Evolutionary conservation across 2,888 invertebrate species (phyloP).

Genomic region (Magallana nippona): DNA sequence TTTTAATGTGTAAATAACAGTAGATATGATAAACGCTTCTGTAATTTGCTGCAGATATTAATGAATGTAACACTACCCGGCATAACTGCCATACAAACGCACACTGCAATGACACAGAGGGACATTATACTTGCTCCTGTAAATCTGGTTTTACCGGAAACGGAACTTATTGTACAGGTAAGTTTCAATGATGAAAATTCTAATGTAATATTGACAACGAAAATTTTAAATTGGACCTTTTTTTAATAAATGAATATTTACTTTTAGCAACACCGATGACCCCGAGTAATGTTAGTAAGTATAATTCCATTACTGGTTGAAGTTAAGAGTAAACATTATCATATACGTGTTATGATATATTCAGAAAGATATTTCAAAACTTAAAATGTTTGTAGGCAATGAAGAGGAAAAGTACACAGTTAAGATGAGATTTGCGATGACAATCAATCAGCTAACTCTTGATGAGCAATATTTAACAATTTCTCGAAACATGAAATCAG

Average conservation of each 20-base stretch:
- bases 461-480: not conserved
- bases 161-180: not conserved
- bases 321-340: too few relatives aligned
- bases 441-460: not conserved
- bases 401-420: not conserved
- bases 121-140: slow-evolving; percentile 35
- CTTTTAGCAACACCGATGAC: not conserved
- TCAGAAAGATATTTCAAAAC: not conserved
- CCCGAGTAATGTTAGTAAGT: not conserved
- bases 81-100: slow-evolving; percentile 24
- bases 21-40: too few relatives aligned
- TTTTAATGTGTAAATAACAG: too few relatives aligned
- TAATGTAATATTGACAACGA: not conserved
- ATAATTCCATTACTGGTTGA: not conserved
- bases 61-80: slow-evolving; percentile 26
- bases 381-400: not conserved
- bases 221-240: not conserved
- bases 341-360: not conserved
- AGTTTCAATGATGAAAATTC: not conserved
- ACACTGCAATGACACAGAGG: too few relatives aligned
- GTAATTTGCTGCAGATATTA: slow-evolving; percentile 30
- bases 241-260: not conserved
- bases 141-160: slow-evolving; percentile 28
- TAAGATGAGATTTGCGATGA: not conserved
- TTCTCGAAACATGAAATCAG: not conserved